These are phyloP conservation scores for Macaria liturata DNA, from an alignment of 2,888 invertebrate genomes.

Conservation along the genomic window DNA sequence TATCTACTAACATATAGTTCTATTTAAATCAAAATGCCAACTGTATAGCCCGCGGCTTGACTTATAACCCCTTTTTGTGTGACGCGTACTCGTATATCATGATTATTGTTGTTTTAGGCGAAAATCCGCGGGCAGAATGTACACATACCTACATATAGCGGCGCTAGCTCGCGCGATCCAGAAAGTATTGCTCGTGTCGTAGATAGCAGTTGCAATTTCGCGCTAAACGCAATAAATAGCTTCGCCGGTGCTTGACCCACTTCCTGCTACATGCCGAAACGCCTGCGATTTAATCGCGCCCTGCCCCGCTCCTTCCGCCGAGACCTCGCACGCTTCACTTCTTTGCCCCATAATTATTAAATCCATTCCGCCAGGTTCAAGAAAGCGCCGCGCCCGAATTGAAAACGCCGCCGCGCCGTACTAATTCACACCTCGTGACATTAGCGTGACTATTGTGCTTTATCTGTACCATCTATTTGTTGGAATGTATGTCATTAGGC, in stretches of 20 bases:
- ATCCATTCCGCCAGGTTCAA: constrained; percentile 68
- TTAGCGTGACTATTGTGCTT: constrained; percentile 16
- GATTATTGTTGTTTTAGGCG: too few species aligned
- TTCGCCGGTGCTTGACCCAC: constrained; percentile 78
- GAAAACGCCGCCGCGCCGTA: constrained; percentile 29
- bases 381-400: constrained; percentile 61
- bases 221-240: constrained; percentile 79
- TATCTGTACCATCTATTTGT: constrained; percentile 14
- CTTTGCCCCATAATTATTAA: constrained; percentile 77
- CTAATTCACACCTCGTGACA: constrained; percentile 27
- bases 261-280: constrained; percentile 81
- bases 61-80: too few species aligned
- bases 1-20: too few species aligned
- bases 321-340: constrained; percentile 73
- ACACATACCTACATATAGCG: too few species aligned
- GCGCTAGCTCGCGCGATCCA: too few species aligned
- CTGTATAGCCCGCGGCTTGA: too few species aligned
- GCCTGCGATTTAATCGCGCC: constrained; percentile 79
- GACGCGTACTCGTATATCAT: too few species aligned
- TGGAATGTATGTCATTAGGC: constrained; percentile 18
- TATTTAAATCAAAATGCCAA: too few species aligned
- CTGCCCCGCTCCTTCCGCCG: constrained; percentile 70
- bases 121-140: too few species aligned
- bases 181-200: constrained; percentile 39
- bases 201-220: constrained; percentile 71